Evolutionary conservation across 2,888 invertebrate species (phyloP).

Genomic region (Frankliniella fusca): DNA sequence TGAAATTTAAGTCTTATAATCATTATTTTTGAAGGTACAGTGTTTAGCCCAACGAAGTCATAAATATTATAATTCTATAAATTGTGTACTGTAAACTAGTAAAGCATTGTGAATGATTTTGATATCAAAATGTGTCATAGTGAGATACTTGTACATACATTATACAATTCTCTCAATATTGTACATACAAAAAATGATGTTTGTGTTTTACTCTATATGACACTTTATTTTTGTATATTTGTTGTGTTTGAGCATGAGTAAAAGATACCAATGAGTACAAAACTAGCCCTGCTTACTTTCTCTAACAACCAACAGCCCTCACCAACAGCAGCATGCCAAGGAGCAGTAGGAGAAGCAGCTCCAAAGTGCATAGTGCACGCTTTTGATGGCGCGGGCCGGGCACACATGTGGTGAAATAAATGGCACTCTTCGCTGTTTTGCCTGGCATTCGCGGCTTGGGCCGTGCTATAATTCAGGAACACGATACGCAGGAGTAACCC

Average conservation of each 20-base stretch:
- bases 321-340: too few relatives aligned
- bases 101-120: not conserved
- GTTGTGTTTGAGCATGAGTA: slow-evolving; percentile 23
- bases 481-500: not conserved
- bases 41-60: slow-evolving; percentile 20
- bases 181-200: not conserved
- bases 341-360: too few relatives aligned
- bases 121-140: slow-evolving; percentile 4
- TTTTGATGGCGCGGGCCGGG: not conserved
- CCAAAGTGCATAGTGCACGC: not conserved
- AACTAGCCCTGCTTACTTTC: not conserved
- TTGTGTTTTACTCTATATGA: slow-evolving; percentile 7
- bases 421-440: not conserved
- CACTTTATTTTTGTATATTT: slow-evolving; percentile 8
- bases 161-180: not conserved
- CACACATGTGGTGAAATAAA: not conserved
- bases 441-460: not conserved
- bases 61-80: slow-evolving; percentile 8
- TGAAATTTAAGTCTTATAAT: not conserved
- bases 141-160: slow-evolving; percentile 1
- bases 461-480: slow-evolving; percentile 11
- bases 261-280: slow-evolving; percentile 17
- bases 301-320: not conserved
- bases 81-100: not conserved
- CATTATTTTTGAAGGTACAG: not conserved